phyloP scores from a whole-genome alignment of 2,797 vertebrate genomes.

The Sebastolobus alascanus region DNA sequence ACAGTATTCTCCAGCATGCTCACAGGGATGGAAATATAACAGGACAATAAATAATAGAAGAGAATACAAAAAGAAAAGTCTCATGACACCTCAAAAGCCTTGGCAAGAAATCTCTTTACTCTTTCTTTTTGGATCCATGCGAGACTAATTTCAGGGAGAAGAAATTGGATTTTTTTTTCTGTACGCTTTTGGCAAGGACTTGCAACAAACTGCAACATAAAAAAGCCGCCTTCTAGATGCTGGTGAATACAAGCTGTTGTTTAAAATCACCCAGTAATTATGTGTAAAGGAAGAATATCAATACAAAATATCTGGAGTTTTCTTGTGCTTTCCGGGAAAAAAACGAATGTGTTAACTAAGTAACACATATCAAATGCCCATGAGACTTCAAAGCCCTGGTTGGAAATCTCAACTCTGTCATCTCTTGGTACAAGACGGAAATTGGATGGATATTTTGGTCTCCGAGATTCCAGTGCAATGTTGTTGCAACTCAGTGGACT shows the following conservation, averaged over 20 bases:
- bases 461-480: constrained; percentile 35
- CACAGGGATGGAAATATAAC: constrained; percentile 42
- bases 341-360: constrained; percentile 1
- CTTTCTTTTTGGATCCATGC: constrained; percentile 45
- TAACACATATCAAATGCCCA: constrained; percentile 37
- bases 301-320: constrained; percentile 10
- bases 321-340: constrained; percentile 3
- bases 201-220: constrained; percentile 54
- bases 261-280: constrained; percentile 35
- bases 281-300: constrained; percentile 17
- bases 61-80: constrained; percentile 44
- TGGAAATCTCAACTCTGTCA: constrained; percentile 49
- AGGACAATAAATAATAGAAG: constrained; percentile 57
- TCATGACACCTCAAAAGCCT: constrained; percentile 44
- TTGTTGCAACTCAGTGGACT: constrained; percentile 39
- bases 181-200: constrained; percentile 60
- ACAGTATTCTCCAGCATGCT: constrained; percentile 28
- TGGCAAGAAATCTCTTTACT: constrained; percentile 42
- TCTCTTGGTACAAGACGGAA: constrained; percentile 38
- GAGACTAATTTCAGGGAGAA: constrained; percentile 51
- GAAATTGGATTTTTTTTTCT: background rate
- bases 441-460: constrained; percentile 41
- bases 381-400: constrained; percentile 57
- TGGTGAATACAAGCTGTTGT: constrained; percentile 20
- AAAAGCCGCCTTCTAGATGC: constrained; percentile 20